Conservation (phyloP, 2,113 vertebrate species). For the Saguinus imperator region DNA sequence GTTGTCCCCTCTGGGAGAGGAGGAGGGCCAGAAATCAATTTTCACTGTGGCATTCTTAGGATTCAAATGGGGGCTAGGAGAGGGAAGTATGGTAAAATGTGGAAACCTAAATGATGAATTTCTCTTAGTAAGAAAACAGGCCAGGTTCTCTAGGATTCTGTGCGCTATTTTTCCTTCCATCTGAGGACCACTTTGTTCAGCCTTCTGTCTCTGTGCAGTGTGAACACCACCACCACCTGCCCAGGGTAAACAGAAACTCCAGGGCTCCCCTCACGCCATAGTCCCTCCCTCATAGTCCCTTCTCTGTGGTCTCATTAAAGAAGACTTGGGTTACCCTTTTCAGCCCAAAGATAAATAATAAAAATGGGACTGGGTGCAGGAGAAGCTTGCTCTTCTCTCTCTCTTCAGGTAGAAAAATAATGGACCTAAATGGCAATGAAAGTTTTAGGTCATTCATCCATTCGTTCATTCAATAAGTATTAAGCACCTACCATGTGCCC, state of each 20-base stretch:
- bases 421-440: neutral
- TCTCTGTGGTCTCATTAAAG: neutral
- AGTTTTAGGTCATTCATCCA: slow-evolving; percentile 9
- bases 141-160: neutral
- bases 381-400: neutral
- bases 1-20: slow-evolving; percentile 68
- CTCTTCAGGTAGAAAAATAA: slow-evolving; percentile 4
- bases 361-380: neutral
- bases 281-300: neutral
- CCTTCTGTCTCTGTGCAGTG: neutral
- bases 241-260: neutral
- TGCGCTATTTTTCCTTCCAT: slow-evolving; percentile 19
- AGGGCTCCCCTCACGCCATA: accelerated
- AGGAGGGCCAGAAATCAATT: slow-evolving; percentile 70
- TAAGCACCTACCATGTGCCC: neutral
- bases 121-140: slow-evolving; percentile 38
- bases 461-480: neutral
- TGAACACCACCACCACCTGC: neutral
- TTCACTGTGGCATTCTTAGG: slow-evolving; percentile 65
- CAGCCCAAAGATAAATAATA: slow-evolving; percentile 4
- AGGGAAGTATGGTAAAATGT: slow-evolving; percentile 43
- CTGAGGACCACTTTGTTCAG: neutral
- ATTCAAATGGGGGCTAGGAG: slow-evolving; percentile 49
- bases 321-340: neutral
- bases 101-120: slow-evolving; percentile 50